Base-by-base conservation (phyloP, 2,797 vertebrate genomes). In the Vireo griseus region DNA sequence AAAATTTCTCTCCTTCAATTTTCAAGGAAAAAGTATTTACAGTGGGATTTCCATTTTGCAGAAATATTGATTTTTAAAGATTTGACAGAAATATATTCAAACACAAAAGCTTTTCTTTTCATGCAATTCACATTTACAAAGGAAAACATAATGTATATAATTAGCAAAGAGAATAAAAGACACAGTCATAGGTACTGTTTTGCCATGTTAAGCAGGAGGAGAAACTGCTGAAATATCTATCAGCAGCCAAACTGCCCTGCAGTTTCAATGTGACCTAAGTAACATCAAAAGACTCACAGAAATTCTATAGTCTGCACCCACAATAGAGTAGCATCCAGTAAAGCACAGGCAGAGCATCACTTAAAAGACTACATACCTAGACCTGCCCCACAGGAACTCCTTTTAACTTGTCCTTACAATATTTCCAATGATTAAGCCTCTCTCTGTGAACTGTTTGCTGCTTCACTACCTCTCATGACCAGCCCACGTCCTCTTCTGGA, bases 61-160 rank as follows among this genome's bases (percentile, higher is more conserved):
- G 33, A 71, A 88, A 88, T 42, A 16, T 0, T 3, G 0, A 44
- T 44, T 40, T 86, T 73, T 22, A 12, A 29, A 62, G 7, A 52
- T 65, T 79, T 73, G 37, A 52, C 9, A 15, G 33, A 48, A 83
- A 68, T 16, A 37, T 33, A 33, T 55, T 68, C 6, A 73, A 86
- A 83, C 9, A 65, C 4, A 9, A 61, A 80, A 80, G n/a, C 8
- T 29, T 48, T 76, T 59, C 1, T 72, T 71, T 63, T 47, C 17
- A 42, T 51, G 12, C 4, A 55, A 44, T 44, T 28, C 7, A 65
- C 18, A 55, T 55, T 59, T 66, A 63, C 15, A 52, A 79, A 78
- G 2, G 58, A 62, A 55, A 44, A 75, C 18, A 3, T 0, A 1
- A n/a, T 2, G 6, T 26, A 11, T 16, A 44, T 35, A 40, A 65